These are phyloP conservation scores for Caerostris darwini DNA, from an alignment of 1,140 invertebrate genomes.

Conservation along the genomic window DNA sequence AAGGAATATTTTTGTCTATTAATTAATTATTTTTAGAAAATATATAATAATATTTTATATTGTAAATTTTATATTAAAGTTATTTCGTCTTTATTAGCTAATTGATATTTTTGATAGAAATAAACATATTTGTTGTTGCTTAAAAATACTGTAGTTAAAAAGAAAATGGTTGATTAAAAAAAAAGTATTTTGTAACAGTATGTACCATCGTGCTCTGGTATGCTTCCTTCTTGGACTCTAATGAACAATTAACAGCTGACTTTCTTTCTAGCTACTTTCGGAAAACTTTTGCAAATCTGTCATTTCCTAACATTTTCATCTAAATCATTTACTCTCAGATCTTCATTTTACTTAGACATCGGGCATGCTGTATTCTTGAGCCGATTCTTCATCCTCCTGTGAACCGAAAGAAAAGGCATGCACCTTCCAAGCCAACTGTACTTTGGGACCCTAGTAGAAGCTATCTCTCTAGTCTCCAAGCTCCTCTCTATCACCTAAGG, in stretches of 20 bases:
- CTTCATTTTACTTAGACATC: slow-evolving; percentile 70
- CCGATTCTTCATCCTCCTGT: slow-evolving; percentile 60
- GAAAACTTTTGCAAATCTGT: background rate
- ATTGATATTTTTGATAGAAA: no score
- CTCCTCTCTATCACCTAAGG: slow-evolving; percentile 72
- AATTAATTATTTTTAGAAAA: no score
- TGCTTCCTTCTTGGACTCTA: no score
- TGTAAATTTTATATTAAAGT: no score
- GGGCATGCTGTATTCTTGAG: slow-evolving; percentile 68
- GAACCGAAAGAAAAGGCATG: slow-evolving; percentile 68
- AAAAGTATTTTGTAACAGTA: no score
- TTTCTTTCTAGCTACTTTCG: background rate
- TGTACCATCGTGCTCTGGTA: no score
- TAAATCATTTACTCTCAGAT: slow-evolving; percentile 18
- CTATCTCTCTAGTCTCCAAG: slow-evolving; percentile 59
- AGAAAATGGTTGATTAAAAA: no score
- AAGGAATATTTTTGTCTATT: no score
- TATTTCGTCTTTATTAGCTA: no score
- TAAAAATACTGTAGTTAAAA: no score
- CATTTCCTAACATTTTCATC: background rate
- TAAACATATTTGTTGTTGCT: no score
- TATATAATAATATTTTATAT: no score
- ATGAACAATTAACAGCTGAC: background rate
- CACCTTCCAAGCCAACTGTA: slow-evolving; percentile 51
- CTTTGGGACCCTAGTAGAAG: slow-evolving; percentile 73